Conservation (phyloP, 2,113 vertebrate genomes). For the Smithornis capensis region DNA sequence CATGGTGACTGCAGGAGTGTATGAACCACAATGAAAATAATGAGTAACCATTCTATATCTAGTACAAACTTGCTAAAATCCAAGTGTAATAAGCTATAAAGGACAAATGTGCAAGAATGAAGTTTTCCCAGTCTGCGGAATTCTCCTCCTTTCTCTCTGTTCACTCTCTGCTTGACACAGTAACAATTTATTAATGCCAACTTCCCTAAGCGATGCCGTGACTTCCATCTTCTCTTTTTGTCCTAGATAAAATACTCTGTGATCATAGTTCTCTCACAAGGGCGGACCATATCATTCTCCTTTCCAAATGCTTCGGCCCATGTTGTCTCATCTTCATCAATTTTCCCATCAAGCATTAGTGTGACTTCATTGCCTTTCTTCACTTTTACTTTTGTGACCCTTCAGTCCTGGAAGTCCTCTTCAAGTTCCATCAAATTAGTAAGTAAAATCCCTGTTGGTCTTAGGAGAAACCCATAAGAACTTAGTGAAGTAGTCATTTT, state of each 20-base stretch:
- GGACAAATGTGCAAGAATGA: not conserved
- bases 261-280: not conserved
- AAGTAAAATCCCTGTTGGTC: not conserved
- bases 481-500: not conserved
- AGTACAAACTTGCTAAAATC: not conserved
- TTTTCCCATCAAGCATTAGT: not conserved
- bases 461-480: not conserved
- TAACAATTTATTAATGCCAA: not conserved
- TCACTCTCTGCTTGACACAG: not conserved
- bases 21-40: not conserved
- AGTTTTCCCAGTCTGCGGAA: not conserved
- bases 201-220: not conserved
- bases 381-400: not conserved
- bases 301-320: not conserved
- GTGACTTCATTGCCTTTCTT: not conserved
- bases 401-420: not conserved
- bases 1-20: accelerated
- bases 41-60: not conserved
- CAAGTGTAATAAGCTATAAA: not conserved
- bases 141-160: not conserved
- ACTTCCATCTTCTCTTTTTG: not conserved
- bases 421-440: not conserved
- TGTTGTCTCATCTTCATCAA: not conserved
- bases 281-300: not conserved
- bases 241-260: not conserved